Base-by-base conservation (phyloP, 2,113 vertebrate species). In the Alexandromys fortis region DNA sequence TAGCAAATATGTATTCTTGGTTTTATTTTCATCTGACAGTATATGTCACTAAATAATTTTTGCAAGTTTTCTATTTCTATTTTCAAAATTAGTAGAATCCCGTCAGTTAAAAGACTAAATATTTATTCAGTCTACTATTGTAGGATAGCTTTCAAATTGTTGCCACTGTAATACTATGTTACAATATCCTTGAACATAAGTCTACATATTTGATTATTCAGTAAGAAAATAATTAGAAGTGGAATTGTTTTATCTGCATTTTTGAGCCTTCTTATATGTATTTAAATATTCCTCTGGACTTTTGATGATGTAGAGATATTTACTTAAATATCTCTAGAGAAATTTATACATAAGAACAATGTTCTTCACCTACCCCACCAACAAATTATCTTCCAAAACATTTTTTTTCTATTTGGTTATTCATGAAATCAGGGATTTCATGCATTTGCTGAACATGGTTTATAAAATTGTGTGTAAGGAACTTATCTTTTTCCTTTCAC, bases 401-500 rank as follows among this genome's bases (percentile, higher is more conserved):
- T 11, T 79, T 95, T 94, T 1, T 85, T 75, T 94, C 5, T 42
- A 79, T 89, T 76, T 87, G n/a, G 76, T 93, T 94, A 90, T 22
- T 67, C 63, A 6, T 38, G 28, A 89, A 22, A 10, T 86, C 87
- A 92, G 86, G 30, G 8, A 61, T 67, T 94, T 94, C 72, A 68
- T 92, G 28, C 17, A 86, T 30, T 96, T 91, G 82, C 21, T 91
- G 7, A 26, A 24, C 30, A 28, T 87, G 17, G 93, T 86, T 94
- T 96, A 68, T 85, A 49, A 49, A 91, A 92, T 86, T 95, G 28
- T 86, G 11, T 96, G 4, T 83, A 90, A 92, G 33, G 1, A 58
- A 91, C 11, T 90, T 95, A 81, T 77, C 28, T 19, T n/a, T 58
- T 75, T 58, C 95, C 86, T 61, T 42, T 98, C 78, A 97, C 97